These are phyloP conservation scores for Oreochromis mossambicus DNA, from an alignment of 2,797 vertebrate genomes.

Conservation along the genomic window DNA sequence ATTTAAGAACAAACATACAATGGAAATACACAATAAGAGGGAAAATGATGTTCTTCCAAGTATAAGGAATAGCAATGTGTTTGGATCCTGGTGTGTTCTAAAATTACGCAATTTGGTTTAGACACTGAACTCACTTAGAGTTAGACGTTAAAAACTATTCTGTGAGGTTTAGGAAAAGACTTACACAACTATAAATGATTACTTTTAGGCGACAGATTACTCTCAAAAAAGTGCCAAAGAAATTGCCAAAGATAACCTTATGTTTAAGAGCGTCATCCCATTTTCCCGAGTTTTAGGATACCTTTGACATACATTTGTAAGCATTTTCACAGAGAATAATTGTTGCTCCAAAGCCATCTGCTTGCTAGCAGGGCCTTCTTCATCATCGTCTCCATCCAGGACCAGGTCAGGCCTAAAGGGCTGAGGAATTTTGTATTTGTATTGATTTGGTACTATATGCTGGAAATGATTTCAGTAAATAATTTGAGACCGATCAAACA, in stretches of 20 bases:
- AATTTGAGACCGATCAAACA: neutral
- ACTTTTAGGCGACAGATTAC: fast-evolving
- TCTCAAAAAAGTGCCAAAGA: neutral
- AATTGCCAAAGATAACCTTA: neutral
- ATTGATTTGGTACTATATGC: neutral
- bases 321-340: neutral
- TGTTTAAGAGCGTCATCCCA: neutral
- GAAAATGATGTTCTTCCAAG: neutral
- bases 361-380: neutral
- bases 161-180: neutral
- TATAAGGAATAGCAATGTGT: neutral
- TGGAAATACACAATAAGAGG: neutral
- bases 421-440: neutral
- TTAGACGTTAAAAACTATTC: neutral
- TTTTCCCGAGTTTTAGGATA: neutral
- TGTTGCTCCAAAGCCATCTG: neutral
- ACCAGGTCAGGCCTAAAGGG: neutral
- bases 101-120: neutral
- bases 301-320: neutral
- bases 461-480: neutral
- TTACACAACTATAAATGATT: neutral
- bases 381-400: neutral
- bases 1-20: neutral
- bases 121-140: neutral
- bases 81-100: neutral